A percentile compares a stretch with the other conserved stretches of the same genome.
These are phyloP conservation scores for Rhagonycha fulva DNA, from an alignment of 2,888 invertebrate genomes.

Conservation along the genomic window DNA sequence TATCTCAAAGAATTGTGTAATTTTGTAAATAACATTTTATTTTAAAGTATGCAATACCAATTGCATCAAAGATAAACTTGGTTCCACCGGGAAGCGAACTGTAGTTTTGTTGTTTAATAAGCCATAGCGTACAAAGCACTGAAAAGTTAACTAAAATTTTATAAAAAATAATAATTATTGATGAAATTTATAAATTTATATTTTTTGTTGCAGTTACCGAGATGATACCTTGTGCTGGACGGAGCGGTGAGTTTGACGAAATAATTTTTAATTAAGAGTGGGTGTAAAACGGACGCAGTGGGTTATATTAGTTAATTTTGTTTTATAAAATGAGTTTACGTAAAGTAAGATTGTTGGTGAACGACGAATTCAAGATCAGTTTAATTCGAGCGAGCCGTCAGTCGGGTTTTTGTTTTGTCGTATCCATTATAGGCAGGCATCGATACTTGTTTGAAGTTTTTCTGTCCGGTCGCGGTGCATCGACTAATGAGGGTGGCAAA, in stretches of 20 bases:
- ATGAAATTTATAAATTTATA: neutral
- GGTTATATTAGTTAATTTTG: slow-evolving; percentile 27
- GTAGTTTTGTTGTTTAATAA: too few relatives aligned
- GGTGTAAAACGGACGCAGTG: slow-evolving; percentile 28
- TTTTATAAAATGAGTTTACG: slow-evolving; percentile 19
- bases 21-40: too few relatives aligned
- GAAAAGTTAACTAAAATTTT: too few relatives aligned
- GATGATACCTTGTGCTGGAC: slow-evolving; percentile 89
- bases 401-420: slow-evolving; percentile 55
- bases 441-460: slow-evolving; percentile 52
- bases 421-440: slow-evolving; percentile 53
- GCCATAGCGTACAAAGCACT: too few relatives aligned
- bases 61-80: too few relatives aligned
- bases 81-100: too few relatives aligned
- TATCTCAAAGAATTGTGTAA: too few relatives aligned
- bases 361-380: slow-evolving; percentile 48
- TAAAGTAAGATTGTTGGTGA: slow-evolving; percentile 6
- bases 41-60: too few relatives aligned
- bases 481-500: slow-evolving; percentile 55
- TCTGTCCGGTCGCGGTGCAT: slow-evolving; percentile 46
- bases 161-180: neutral
- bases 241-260: slow-evolving; percentile 70
- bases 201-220: slow-evolving; percentile 75
- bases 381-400: slow-evolving; percentile 48
- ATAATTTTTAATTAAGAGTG: slow-evolving; percentile 24